Conservation (phyloP, 2,113 vertebrate genomes). For the Lichenostomus cassidix region DNA sequence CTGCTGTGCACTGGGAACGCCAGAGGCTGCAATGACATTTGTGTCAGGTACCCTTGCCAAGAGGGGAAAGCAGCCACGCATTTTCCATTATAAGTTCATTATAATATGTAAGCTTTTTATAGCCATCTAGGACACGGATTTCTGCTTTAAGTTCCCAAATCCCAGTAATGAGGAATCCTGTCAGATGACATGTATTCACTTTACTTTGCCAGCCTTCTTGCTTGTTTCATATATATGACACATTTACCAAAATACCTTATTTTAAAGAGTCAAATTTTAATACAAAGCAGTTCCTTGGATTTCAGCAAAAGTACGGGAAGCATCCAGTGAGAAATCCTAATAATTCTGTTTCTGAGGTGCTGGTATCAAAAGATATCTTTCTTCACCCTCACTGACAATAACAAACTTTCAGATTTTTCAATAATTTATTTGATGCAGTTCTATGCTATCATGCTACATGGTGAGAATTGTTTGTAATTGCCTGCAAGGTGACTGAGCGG, state of each 20-base stretch:
- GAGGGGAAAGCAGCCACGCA: not conserved
- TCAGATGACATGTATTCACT: not conserved
- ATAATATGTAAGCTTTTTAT: not conserved
- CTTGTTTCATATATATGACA: not conserved
- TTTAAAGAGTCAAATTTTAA: not conserved
- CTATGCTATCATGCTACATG: constrained; percentile 8
- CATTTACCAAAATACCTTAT: not conserved
- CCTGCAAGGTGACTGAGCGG: constrained; percentile 25
- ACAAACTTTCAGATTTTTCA: constrained; percentile 51
- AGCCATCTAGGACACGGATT: not conserved
- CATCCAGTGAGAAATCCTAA: not conserved
- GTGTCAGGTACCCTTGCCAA: not conserved
- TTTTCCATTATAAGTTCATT: not conserved
- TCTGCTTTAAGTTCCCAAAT: not conserved
- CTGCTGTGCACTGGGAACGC: fast-evolving
- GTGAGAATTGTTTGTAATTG: constrained; percentile 63
- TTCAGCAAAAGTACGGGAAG: not conserved
- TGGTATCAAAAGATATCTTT: not conserved
- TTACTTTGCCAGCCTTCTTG: not conserved
- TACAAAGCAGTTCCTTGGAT: not conserved
- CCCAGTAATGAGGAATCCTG: not conserved
- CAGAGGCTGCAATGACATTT: not conserved
- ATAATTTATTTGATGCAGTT: constrained; percentile 51
- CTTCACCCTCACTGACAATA: constrained; percentile 20
- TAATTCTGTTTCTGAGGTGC: constrained; percentile 23